Evolutionary conservation across 53 echinoderm and acorn worm species (phyloP), one percentile per base, ranked within the genome.

Genomic region (Paracentrotus lividus): DNA sequence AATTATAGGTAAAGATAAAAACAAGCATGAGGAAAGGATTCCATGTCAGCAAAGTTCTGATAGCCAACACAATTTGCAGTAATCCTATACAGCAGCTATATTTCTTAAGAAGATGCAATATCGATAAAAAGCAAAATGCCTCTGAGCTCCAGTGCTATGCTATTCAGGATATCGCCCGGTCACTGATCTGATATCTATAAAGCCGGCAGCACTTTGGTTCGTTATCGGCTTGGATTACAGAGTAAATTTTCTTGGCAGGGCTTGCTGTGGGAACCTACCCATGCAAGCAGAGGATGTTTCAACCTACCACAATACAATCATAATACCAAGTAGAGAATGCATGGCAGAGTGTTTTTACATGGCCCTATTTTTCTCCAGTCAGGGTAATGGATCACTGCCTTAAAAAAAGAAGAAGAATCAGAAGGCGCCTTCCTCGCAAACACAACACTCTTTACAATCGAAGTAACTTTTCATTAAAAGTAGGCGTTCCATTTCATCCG

Each of bases 141-240:
- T 51, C 85, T 31, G 47, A 85, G 85, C 85, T 31, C 43, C 85
- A 29, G 49, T 51, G 51, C 85, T 85, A 47, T 27, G 47, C 47
- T 85, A 85, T 85, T 85, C 85, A 85, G 85, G 85, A 85, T 85
- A 85, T 85, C 85, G 85, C 27, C 85, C 85, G 47, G 85, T 85
- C 85, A 85, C 85, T 85, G 85, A 85, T 85, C 85, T 51, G 85
- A 85, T 85, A 85, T 85, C 85, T 85, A 85, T 85, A 47, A 85
- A 85, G 85, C 85, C 85, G 51, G 85, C 85, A 85, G 85, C 85
- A 85, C 85, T 85, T 51, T 49, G 85, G 47, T 85, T 85, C 85
- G 85, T 85, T 85, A 85, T 85, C 85, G 85, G 85, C 85, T 85
- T 49, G 85, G 85, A 85, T 85, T 85, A 85, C 85, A 85, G 85